These are phyloP conservation scores for Neoarius graeffei DNA, from an alignment of 2,113 vertebrate genomes.

Conservation along the genomic window DNA sequence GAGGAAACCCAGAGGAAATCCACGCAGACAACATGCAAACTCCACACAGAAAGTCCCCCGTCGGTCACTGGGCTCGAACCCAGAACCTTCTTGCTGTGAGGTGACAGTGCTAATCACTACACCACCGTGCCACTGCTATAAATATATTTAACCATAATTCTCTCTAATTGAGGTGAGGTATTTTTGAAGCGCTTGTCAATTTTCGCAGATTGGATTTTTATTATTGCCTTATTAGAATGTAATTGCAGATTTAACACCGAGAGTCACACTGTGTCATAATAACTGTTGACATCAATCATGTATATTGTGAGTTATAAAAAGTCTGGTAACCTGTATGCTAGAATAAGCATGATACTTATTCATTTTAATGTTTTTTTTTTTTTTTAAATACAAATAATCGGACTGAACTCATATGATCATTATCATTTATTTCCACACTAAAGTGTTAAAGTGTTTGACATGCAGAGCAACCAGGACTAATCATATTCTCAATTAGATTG, in stretches of 20 bases:
- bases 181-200: not conserved
- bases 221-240: not conserved
- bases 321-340: not conserved
- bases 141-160: not conserved
- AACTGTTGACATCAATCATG: not conserved
- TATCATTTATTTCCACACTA: conserved; percentile 9
- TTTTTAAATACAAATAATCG: not conserved
- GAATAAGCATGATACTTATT: conserved; percentile 15
- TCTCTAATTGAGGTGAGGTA: not conserved
- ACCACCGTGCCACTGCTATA: too few species aligned
- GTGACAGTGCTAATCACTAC: too few species aligned
- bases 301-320: conserved; percentile 1
- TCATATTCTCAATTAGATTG: not conserved
- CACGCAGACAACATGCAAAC: too few species aligned
- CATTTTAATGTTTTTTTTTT: conserved; percentile 6
- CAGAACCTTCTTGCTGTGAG: too few species aligned
- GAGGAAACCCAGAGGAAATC: too few species aligned
- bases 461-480: not conserved
- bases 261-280: not conserved
- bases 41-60: too few species aligned
- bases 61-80: too few species aligned
- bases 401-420: conserved; percentile 8
- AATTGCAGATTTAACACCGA: not conserved
- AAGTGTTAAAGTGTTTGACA: not conserved
- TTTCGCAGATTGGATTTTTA: not conserved